Evolutionary conservation across 1,140 invertebrate species (phyloP).

Genomic region (Acromyrmex heyeri): DNA sequence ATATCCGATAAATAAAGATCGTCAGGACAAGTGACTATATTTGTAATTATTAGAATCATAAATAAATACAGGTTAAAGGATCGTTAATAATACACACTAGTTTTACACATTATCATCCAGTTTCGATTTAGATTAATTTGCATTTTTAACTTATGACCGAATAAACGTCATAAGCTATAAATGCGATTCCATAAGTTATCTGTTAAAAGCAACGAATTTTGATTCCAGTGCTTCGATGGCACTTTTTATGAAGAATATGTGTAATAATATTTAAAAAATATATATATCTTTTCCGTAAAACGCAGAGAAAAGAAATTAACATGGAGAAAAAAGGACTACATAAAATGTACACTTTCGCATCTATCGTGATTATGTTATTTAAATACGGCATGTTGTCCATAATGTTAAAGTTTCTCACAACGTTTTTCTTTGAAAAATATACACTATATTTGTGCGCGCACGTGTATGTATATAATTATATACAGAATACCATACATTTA

Average conservation of each 20-base stretch:
- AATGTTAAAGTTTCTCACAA: background rate
- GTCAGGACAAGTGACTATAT: too few species aligned
- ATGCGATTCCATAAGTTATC: slow-evolving; percentile 22
- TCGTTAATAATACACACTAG: too few species aligned
- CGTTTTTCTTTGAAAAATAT: slow-evolving; percentile 24
- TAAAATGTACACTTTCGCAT: background rate
- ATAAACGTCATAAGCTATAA: background rate
- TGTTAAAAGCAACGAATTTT: slow-evolving; percentile 25
- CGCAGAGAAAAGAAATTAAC: background rate
- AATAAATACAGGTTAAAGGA: too few species aligned
- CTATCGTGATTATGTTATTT: background rate
- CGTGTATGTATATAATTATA: slow-evolving; percentile 16
- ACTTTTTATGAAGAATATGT: slow-evolving; percentile 10
- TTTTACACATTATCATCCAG: too few species aligned
- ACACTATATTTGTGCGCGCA: background rate
- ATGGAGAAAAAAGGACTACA: background rate
- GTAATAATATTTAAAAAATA: background rate
- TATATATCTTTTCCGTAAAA: background rate
- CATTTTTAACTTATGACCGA: too few species aligned
- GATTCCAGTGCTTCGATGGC: background rate
- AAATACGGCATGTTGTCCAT: background rate
- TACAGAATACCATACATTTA: slow-evolving; percentile 15
- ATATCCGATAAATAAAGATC: too few species aligned
- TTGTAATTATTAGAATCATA: too few species aligned
- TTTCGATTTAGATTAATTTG: too few species aligned